Evolutionary conservation across 1,140 invertebrate species (phyloP), one percentile per base, ranked within the genome.

Genomic region (Rhynchophorus ferrugineus): DNA sequence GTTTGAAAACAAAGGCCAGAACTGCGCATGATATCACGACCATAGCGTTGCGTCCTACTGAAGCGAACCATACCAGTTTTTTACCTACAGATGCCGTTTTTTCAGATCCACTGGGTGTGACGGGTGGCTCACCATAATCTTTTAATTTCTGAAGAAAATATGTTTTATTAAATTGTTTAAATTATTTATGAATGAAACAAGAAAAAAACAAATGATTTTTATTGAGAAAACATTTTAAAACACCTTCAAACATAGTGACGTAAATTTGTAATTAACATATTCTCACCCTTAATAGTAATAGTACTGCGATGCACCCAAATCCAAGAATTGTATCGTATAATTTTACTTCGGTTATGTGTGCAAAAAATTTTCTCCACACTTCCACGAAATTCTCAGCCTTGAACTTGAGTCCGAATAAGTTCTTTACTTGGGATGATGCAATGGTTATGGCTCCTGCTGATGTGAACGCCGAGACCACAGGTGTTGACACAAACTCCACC

Each of bases 401-500:
- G 44, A 80, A 81, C 44, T 71, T 75, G 1, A 89, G 66, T 0
- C 85, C 86, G 3, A 88, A 69, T 1, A 89, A 65, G 17, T 77
- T 78, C 63, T 87, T 92, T 7, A 92, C 72, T 71, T 94, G 89
- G 1, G 86, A 82, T 18, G 83, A 81, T 1, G 83, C 85, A 49
- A 93, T 91, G 0, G 86, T 90, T 2, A 93, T 70, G 9, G 89
- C 87, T 0, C 88, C 87, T 0, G 89, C 89, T 3, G 88, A 88
- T 8, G 89, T 92, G 62, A 93, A 93, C 1, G 88, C 88, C 44
- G 81, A 84, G 20, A 91, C 87, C 1, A 92, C 89, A 11, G 89
- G 85, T 34, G 82, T 71, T 1, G 89, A 91, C 14, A 93, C 87
- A 65, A 90, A 91, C 59, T 91, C 85, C 8, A 91, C 84, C 3